These are phyloP conservation scores for Pseudochromis fuscus DNA, from an alignment of 2,797 vertebrate species.

Conservation along the genomic window DNA sequence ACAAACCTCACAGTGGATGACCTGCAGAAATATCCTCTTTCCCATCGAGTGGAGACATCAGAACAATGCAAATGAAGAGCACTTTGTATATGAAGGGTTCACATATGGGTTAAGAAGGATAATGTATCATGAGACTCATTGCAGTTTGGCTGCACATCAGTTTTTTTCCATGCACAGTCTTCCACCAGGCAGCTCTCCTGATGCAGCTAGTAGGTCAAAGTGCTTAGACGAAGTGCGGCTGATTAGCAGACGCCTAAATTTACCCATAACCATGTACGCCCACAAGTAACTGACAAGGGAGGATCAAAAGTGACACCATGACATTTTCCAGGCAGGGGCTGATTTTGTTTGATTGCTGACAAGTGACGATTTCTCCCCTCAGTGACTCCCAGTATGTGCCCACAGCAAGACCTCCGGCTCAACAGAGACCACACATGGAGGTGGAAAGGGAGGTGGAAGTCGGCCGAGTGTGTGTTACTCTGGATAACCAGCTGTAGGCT, in stretches of 20 bases:
- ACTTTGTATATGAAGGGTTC: conserved; percentile 21
- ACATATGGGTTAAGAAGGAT: conserved; percentile 26
- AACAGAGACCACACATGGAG: conserved; percentile 71
- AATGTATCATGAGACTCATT: conserved; percentile 14
- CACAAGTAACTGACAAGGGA: conserved; percentile 9
- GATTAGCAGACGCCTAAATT: conserved; percentile 19
- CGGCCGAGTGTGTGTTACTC: too few species aligned
- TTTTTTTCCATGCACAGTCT: too few species aligned
- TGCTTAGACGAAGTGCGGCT: background rate
- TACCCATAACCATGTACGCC: background rate
- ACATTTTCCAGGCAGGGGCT: conserved; percentile 39
- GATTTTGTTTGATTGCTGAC: conserved; percentile 65
- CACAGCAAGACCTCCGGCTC: conserved; percentile 54
- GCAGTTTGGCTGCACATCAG: background rate
- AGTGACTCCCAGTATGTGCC: conserved; percentile 58
- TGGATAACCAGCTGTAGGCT: too few species aligned
- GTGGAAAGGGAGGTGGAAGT: conserved; percentile 19
- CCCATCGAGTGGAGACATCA: conserved; percentile 23
- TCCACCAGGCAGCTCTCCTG: conserved; percentile 1
- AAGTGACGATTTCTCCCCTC: conserved; percentile 69
- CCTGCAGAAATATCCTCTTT: conserved; percentile 18
- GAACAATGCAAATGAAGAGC: conserved; percentile 39
- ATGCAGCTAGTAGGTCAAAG: conserved; percentile 17
- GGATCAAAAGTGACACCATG: conserved; percentile 27
- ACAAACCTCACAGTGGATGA: conserved; percentile 23